phyloP scores from a whole-genome alignment of 2,888 invertebrate genomes.

The Lumbricus terrestris region DNA sequence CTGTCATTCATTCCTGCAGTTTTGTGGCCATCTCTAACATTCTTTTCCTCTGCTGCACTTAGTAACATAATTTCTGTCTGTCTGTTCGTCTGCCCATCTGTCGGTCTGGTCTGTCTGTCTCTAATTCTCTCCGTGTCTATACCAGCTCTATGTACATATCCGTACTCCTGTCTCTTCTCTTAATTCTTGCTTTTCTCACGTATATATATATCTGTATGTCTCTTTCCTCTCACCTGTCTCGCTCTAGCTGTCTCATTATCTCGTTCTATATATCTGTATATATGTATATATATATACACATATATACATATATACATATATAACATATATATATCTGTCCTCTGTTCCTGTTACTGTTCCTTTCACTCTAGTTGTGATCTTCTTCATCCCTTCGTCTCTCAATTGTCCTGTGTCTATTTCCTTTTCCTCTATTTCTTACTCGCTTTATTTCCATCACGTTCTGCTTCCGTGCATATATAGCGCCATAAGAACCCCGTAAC shows the following conservation, averaged over 20 bases:
- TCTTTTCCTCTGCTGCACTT: background rate
- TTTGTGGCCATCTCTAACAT: too few species aligned
- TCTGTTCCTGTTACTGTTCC: too few species aligned
- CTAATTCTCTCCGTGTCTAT: background rate
- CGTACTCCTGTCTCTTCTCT: background rate
- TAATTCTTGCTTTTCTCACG: background rate
- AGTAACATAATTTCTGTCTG: too few species aligned
- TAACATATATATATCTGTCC: background rate
- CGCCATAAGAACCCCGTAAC: background rate
- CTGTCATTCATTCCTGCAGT: too few species aligned
- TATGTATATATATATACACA: background rate
- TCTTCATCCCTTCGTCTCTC: background rate
- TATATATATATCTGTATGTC: background rate
- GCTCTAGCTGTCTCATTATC: background rate
- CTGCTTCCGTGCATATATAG: background rate
- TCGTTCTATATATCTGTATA: too few species aligned
- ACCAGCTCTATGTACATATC: background rate
- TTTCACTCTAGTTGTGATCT: background rate
- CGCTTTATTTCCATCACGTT: background rate
- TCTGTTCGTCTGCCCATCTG: too few species aligned
- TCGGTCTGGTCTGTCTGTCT: background rate
- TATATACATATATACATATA: background rate
- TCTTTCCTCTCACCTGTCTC: background rate
- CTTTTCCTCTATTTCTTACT: constrained; percentile 50
- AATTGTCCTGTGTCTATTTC: background rate